Base-by-base conservation (phyloP, 23 tunicate species). In the Styela plicata region DNA sequence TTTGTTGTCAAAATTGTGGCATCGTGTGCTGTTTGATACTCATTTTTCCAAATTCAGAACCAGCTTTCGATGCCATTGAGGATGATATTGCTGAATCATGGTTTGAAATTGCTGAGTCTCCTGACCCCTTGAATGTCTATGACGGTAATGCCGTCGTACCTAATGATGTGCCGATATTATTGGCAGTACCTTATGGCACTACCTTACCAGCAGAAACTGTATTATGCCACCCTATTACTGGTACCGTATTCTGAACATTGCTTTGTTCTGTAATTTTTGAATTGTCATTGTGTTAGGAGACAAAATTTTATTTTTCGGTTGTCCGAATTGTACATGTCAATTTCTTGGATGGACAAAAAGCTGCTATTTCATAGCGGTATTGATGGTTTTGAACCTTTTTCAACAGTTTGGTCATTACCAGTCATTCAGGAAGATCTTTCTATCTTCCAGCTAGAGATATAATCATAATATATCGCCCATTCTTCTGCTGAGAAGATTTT, bases 201-300 rank as follows among this genome's bases (percentile, higher is more conserved):
- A 76, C 66, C 17, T 53, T 76, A 21, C 66, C 65, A 25, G 69
- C 81, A 20, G 81, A 76, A 53, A 76, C 81, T 1, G 81, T 76
- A 7, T 57, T 76, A 18, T 76, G 81, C 66, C 81, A 76, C 65
- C 81, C 81, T 22, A 16, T 76, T 22, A 2, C 67, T 37, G 81
- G 81, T 76, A 53, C 5, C 63, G 13, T 5, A 44, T n/a, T n/a
- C n/a, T n/a, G 21, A 23, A 23, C 74, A 23, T 69, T 69, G 27
- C 74, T 23, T 69, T 24, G n/a, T 19, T 69, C 31, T 26, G 74
- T 28, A 69, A 19, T 19, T 69, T 69, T n/a, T n/a, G n/a, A n/a
- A n/a, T n/a, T 26, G 28, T 69, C 31, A 69, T 69, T 24, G 74
- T 26, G 74, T 69, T 25, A 0, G 20, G n/a, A 23, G 74, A 22